Conservation (phyloP, 2,797 vertebrate genomes). For the Xenentodon cancila region DNA sequence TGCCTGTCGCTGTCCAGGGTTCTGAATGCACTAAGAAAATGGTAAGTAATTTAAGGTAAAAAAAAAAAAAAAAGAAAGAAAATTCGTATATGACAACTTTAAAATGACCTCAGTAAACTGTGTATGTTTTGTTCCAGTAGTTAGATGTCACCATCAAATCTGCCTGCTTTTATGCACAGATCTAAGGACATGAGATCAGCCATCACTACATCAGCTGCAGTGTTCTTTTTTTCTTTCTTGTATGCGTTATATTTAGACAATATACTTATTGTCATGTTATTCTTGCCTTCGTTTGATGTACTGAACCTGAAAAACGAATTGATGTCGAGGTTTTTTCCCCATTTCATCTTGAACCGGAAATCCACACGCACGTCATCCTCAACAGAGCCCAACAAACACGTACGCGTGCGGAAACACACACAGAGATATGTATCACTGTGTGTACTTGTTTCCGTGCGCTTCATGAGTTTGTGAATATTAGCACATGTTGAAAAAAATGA, state of each 20-base stretch:
- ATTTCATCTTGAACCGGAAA: constrained; percentile 4
- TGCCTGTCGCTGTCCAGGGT: constrained; percentile 42
- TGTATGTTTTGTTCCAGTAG: background rate
- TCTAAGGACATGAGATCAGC: background rate
- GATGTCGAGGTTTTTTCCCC: background rate
- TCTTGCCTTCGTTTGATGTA: constrained; percentile 1
- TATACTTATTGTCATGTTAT: background rate
- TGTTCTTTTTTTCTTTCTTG: background rate
- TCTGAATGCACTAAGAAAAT: constrained; percentile 22
- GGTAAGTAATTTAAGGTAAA: background rate
- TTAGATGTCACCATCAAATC: no score
- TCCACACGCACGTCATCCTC: background rate
- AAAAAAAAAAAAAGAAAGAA: no score
- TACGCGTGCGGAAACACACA: no score
- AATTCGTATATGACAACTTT: background rate
- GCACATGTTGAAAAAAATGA: constrained; percentile 45
- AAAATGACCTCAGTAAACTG: background rate
- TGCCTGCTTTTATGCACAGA: background rate
- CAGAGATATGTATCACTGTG: background rate
- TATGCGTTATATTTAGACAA: background rate
- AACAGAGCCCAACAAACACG: no score
- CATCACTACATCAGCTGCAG: background rate
- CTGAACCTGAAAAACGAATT: constrained; percentile 23
- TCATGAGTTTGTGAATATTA: constrained; percentile 30
- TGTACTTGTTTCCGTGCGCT: no score